Conservation (phyloP, 2,888 invertebrate species). For the Catocala nupta region DNA sequence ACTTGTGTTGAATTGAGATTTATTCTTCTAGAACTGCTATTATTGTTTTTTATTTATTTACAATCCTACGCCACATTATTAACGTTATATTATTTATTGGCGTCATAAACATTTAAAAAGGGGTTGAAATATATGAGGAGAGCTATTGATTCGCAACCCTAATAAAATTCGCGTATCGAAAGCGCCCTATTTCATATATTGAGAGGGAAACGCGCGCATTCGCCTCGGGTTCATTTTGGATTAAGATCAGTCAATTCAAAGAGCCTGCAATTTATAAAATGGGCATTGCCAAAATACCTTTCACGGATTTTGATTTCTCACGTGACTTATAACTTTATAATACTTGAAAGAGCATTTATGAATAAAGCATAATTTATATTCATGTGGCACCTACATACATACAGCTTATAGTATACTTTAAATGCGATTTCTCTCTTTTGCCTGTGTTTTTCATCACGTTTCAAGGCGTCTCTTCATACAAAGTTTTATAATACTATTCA, state of each 20-base stretch:
- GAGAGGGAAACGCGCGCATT: slow-evolving; percentile 67
- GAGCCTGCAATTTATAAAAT: slow-evolving; percentile 59
- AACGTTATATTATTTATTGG: slow-evolving; percentile 53
- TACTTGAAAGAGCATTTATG: no score
- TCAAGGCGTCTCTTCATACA: no score
- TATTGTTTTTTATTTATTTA: slow-evolving; percentile 30
- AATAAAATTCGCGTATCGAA: slow-evolving; percentile 80
- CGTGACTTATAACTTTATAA: slow-evolving; percentile 1
- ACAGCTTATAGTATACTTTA: no score
- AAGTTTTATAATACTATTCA: no score
- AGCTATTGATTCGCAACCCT: slow-evolving; percentile 82
- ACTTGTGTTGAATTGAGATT: neutral
- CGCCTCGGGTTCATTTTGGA: slow-evolving; percentile 69
- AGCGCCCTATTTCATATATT: slow-evolving; percentile 76
- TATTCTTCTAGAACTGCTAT: neutral
- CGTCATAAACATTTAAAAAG: slow-evolving; percentile 66
- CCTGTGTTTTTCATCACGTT: no score
- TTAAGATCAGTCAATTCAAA: slow-evolving; percentile 67
- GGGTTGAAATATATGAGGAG: slow-evolving; percentile 64
- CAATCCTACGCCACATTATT: slow-evolving; percentile 59
- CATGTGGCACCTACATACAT: no score
- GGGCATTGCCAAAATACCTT: slow-evolving; percentile 38
- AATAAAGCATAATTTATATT: no score
- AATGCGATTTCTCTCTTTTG: no score
- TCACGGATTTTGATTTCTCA: slow-evolving; percentile 22